Percentiles rank a stretch among this genome's conserved stretches.
Evolutionary conservation across 2,888 invertebrate genomes (phyloP).

Genomic region (Atrina japonica): DNA sequence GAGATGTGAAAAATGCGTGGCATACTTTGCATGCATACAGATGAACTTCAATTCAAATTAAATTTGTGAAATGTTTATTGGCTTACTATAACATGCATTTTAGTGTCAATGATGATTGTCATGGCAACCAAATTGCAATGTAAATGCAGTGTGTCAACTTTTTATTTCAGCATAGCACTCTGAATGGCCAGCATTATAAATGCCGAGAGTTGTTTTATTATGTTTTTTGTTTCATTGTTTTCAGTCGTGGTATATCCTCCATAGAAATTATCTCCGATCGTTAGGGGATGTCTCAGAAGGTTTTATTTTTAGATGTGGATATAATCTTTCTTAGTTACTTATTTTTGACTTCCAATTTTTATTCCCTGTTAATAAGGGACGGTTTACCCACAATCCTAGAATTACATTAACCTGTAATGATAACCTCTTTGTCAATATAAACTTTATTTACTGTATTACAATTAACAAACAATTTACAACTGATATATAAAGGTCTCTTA

Average conservation of each 20-base stretch:
- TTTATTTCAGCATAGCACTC: constrained; percentile 20
- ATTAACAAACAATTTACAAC: too few species aligned
- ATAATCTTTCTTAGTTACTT: too few species aligned
- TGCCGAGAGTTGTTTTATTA: constrained; percentile 2
- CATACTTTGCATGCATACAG: constrained; percentile 39
- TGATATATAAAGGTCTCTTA: too few species aligned
- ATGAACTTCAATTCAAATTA: constrained; percentile 41
- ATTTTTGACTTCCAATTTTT: too few species aligned
- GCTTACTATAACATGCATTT: constrained; percentile 24
- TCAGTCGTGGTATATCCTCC: constrained; percentile 18
- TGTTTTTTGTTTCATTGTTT: constrained; percentile 6
- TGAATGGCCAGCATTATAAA: constrained; percentile 6
- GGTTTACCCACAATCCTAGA: too few species aligned
- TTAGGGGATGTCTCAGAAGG: too few species aligned
- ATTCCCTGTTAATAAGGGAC: too few species aligned
- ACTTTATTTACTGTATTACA: too few species aligned
- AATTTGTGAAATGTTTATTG: constrained; percentile 47
- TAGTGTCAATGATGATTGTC: constrained; percentile 18
- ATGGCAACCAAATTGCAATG: constrained; percentile 44
- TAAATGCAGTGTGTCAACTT: constrained; percentile 45
- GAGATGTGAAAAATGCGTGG: constrained; percentile 33
- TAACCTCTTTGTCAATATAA: too few species aligned
- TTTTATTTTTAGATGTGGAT: too few species aligned
- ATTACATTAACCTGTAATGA: too few species aligned
- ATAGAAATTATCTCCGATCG: not conserved